phyloP scores from a whole-genome alignment of 2,797 vertebrate genomes.

The Siniperca obscura region DNA sequence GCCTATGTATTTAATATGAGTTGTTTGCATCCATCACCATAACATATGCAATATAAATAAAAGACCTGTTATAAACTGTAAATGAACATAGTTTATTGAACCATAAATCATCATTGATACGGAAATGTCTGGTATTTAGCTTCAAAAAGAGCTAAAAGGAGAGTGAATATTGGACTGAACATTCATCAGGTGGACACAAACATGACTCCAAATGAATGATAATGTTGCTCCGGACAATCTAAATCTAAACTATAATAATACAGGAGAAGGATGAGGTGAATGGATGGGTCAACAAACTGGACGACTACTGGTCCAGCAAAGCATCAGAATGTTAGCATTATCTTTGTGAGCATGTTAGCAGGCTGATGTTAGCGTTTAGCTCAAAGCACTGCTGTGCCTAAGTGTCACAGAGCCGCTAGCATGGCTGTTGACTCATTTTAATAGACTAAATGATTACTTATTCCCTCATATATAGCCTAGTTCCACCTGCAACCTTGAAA shows the following conservation, averaged over 20 bases:
- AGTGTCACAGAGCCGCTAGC: background rate
- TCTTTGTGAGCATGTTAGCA: background rate
- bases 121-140: conserved; percentile 9
- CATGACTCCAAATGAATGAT: background rate
- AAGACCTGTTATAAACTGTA: background rate
- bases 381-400: background rate
- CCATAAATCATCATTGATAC: background rate
- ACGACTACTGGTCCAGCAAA: background rate
- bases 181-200: background rate
- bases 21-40: background rate
- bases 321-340: background rate
- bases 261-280: too few species aligned
- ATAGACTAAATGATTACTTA: background rate
- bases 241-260: background rate
- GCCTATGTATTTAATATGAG: background rate
- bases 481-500: background rate
- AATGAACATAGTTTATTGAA: background rate
- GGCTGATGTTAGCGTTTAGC: background rate
- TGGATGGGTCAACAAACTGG: too few species aligned
- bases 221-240: background rate
- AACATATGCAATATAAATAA: background rate
- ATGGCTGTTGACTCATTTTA: background rate
- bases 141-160: too few species aligned
- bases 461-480: too few species aligned
- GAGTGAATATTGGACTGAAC: too few species aligned